phyloP scores from a whole-genome alignment of 2,888 invertebrate species.

The Chymomyza caudatula region DNA sequence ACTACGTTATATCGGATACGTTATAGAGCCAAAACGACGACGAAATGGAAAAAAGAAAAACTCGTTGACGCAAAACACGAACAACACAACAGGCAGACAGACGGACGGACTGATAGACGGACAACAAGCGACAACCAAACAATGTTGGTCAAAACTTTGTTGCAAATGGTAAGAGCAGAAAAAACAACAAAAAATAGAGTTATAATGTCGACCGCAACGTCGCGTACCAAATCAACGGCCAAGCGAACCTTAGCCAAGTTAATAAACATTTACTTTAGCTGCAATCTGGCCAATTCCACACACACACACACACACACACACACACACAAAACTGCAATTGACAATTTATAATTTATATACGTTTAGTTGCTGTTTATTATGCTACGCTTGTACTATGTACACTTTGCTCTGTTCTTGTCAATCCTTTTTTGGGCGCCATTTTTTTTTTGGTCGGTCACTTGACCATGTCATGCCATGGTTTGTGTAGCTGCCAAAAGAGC shows the following conservation, averaged over 20 bases:
- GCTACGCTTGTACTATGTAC: not conserved
- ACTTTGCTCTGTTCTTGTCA: not conserved
- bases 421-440: not conserved
- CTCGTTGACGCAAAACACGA: constrained; percentile 49
- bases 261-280: constrained; percentile 32
- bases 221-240: not conserved
- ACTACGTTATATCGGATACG: not conserved
- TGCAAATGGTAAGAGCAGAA: constrained; percentile 34
- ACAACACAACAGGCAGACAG: constrained; percentile 12
- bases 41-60: constrained; percentile 56
- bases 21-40: constrained; percentile 4
- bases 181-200: constrained; percentile 19
- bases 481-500: not conserved
- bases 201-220: constrained; percentile 48
- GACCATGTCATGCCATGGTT: not conserved
- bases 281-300: constrained; percentile 30
- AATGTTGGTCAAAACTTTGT: constrained; percentile 50
- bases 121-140: constrained; percentile 26
- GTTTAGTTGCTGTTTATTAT: not conserved
- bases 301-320: constrained; percentile 20
- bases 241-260: constrained; percentile 26
- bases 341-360: not conserved
- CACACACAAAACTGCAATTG: not conserved
- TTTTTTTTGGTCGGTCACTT: not conserved
- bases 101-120: too few relatives aligned